Percentiles rank a stretch among this genome's conserved stretches.
Evolutionary conservation across 2,113 vertebrate species (phyloP).

Genomic region (Corythornis madagascariensis): DNA sequence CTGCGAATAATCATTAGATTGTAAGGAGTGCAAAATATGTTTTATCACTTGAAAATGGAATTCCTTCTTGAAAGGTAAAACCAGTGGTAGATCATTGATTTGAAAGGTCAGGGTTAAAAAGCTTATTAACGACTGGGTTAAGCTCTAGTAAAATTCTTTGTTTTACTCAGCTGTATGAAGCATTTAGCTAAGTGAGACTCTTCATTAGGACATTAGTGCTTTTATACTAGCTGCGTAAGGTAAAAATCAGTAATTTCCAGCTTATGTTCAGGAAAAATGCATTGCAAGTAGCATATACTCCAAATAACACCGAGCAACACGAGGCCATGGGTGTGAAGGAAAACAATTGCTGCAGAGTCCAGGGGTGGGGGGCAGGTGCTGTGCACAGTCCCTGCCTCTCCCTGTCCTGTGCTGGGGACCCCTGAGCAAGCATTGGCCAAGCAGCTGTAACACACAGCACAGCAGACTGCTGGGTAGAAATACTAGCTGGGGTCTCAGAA

Average conservation of each 20-base stretch:
- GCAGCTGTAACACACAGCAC: background rate
- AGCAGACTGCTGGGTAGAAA: background rate
- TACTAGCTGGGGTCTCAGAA: background rate
- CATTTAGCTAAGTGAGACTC: conserved; percentile 72
- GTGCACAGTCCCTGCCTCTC: background rate
- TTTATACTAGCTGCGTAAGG: conserved; percentile 52
- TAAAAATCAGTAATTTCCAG: conserved; percentile 54
- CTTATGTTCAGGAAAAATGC: conserved; percentile 38
- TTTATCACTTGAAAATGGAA: conserved; percentile 76
- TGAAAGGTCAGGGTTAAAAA: conserved; percentile 77
- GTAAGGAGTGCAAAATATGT: conserved; percentile 71
- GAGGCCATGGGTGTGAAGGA: fast-evolving
- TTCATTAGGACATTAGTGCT: conserved; percentile 59
- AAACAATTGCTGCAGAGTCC: background rate
- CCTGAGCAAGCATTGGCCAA: background rate
- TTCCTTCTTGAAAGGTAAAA: conserved; percentile 76
- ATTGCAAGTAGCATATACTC: background rate
- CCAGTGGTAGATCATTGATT: conserved; percentile 76
- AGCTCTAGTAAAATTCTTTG: conserved; percentile 68
- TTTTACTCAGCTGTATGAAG: conserved; percentile 71
- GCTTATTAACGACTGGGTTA: conserved; percentile 76
- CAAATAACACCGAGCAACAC: background rate
- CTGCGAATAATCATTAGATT: conserved; percentile 72
- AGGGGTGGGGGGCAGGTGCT: background rate
- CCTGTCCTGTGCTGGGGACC: background rate